Conservation (phyloP, 2,888 invertebrate species). For the Barypeithes pellucidus region DNA sequence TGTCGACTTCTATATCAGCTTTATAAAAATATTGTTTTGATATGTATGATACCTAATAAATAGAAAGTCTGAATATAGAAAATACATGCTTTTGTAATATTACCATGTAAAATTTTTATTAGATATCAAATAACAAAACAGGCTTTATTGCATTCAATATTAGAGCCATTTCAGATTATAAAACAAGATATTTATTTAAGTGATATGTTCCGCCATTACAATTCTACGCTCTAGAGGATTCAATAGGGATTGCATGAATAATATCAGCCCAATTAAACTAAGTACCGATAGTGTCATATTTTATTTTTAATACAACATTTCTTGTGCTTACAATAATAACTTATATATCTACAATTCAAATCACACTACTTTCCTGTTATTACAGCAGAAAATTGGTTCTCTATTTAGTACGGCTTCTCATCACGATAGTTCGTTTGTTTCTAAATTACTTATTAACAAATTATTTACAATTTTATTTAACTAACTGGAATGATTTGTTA, state of each 20-base stretch:
- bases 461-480: conserved; percentile 38
- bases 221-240: conserved; percentile 38
- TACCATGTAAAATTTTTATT: conserved; percentile 6
- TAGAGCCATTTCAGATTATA: conserved; percentile 7
- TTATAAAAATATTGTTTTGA: too few relatives aligned
- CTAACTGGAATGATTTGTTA: conserved; percentile 9
- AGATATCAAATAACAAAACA: not conserved
- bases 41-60: too few relatives aligned
- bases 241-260: conserved; percentile 42
- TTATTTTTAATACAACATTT: conserved; percentile 65
- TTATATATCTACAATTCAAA: conserved; percentile 69
- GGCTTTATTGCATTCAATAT: not conserved
- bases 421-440: conserved; percentile 42
- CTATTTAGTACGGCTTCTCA: conserved; percentile 57
- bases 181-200: conserved; percentile 5
- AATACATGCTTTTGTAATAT: too few relatives aligned
- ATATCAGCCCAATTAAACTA: conserved; percentile 61
- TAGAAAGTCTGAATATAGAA: too few relatives aligned
- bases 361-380: conserved; percentile 67
- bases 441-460: conserved; percentile 38
- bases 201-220: conserved; percentile 27
- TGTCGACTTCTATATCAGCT: too few relatives aligned
- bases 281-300: conserved; percentile 65
- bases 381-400: conserved; percentile 56
- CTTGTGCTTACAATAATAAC: conserved; percentile 69